phyloP scores from a whole-genome alignment of 2,113 vertebrate genomes.

The Dromaius novaehollandiae region DNA sequence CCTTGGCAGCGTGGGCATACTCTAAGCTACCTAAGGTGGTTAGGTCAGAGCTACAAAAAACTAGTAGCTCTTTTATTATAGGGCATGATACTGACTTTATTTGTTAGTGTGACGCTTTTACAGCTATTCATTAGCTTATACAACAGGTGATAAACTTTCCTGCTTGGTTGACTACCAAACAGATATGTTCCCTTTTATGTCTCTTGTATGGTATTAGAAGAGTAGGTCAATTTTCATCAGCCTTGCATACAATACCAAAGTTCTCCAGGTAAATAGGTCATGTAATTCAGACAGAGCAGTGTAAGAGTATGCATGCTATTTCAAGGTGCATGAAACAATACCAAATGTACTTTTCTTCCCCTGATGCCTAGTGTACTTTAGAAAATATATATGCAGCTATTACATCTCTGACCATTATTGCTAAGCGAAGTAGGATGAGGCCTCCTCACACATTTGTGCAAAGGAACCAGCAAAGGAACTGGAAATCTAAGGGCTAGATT shows the following conservation, averaged over 20 bases:
- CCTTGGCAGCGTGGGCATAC: too few species aligned
- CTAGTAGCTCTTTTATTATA: background rate
- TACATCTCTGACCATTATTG: background rate
- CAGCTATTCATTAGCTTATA: background rate
- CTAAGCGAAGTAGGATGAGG: background rate
- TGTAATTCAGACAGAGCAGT: background rate
- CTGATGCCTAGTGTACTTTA: background rate
- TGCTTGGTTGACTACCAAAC: background rate
- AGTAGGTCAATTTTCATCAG: background rate
- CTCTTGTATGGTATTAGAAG: background rate
- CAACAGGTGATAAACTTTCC: background rate
- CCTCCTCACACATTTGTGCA: fast-evolving
- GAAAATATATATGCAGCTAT: background rate
- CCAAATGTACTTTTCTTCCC: background rate
- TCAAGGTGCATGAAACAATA: background rate
- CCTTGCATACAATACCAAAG: background rate
- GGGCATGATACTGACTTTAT: background rate
- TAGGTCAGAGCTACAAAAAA: background rate
- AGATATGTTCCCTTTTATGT: background rate
- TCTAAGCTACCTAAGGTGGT: background rate
- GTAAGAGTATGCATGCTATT: background rate
- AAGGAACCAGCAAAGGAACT: background rate
- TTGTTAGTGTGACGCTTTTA: background rate
- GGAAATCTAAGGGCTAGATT: background rate
- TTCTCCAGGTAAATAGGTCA: background rate